Base-by-base conservation (phyloP, 2,888 invertebrate genomes). In the Ceraclea dissimilis region DNA sequence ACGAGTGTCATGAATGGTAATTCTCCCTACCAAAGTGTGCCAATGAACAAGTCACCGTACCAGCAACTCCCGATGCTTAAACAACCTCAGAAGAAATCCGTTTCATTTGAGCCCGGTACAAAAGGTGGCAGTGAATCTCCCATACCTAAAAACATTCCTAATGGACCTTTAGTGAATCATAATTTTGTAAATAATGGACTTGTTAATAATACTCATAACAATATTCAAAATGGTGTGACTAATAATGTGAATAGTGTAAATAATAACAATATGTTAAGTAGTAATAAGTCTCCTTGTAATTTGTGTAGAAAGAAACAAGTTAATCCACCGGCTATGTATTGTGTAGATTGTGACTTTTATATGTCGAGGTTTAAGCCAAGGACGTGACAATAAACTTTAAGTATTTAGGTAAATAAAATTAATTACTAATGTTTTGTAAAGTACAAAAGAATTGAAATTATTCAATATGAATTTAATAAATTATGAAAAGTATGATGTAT, bases 301-400 rank as follows among this genome's bases (percentile, higher is more conserved):
- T 78, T 95, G 64, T 95, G 94, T 72, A 81, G 91, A 57, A 93
- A 93, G 70, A 90, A 91, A 67, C 81, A 85, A 61, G 86, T 92
- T 17, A 81, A 79, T 50, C 82, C 87, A 16, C 88, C 91, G 13
- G 84, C 86, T 33, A 80, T 86, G 64, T 94, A 93, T 69, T 95
- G 94, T 72, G 80, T 85, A 51, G 93, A 94, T 72, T 94, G 94
- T 73, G 91, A 93, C 69, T 93, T 89, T 74, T 95, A 94, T 68
- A 88, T 95, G 86, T 90, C 90, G 61, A 79, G 88, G 67, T 89
- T 89, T 71, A 84, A 86, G 67, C 86, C 85, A 46, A 79, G 80
- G 64, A 78, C 79, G 66, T 81, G 52, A 59, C 50, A 60, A 57
- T 48, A 46, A 44, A 44, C 6, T 44, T 11, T 16, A 44, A n/a